Evolutionary conservation across 2,797 vertebrate species (phyloP), one percentile per base, ranked within the genome.

Genomic region (Anas capensis): DNA sequence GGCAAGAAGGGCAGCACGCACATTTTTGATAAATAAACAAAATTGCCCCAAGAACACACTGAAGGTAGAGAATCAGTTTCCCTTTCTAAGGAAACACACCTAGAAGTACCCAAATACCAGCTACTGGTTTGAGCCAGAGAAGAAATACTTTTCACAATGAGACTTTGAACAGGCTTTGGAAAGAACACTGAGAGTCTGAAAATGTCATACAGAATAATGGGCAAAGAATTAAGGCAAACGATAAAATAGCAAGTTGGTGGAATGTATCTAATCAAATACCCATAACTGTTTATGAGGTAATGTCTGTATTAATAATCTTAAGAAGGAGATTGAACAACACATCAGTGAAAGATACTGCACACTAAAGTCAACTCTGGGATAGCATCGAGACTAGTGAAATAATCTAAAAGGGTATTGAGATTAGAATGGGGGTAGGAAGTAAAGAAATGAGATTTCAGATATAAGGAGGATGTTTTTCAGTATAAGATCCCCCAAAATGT

Each of bases 201-300:
- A 92, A 92, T 10, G 33, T 82, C 60, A 48, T 6, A 24, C 10
- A 77, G 34, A 92, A 56, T 38, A 88, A 81, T 0, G 11, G 61
- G 57, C 33, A 86, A 90, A 92, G 33, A 31, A 44, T 82, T 83
- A 68, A 1, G 31, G 82, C 89, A 93, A 91, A 84, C 0, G 42
- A 91, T 76, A 92, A 95, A 90, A 88, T 0, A 79, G 49, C 23
- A 83, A 86, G 40, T 44, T 91, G 33, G 65, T 72, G 49, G 89
- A 91, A 91, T 65, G 81, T 87, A 91, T 94, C 91, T 91, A 95
- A 95, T 95, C 93, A 94, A 92, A 79, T 6, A 1, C 36, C 80
- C 87, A 12, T 54, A 92, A 76, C 26, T 91, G 16, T 91, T 92
- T 75, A 93, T 95, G 93, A 96, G 88, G 95, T 96, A 92, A 95